Evolutionary conservation across 1,140 invertebrate genomes (phyloP).

Genomic region (Drosophila ercepeae): DNA sequence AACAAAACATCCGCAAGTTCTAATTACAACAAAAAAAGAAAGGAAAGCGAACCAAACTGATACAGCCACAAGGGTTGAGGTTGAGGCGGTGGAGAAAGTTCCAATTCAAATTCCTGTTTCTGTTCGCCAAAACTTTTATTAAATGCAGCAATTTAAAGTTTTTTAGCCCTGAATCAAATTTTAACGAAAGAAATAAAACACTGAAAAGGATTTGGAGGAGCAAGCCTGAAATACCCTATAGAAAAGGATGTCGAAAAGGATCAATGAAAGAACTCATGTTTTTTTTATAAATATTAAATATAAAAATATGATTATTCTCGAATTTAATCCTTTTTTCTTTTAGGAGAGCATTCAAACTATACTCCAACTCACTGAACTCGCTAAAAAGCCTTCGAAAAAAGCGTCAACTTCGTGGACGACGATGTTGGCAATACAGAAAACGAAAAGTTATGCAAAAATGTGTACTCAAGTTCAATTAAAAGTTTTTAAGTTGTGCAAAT

Average conservation of each 20-base stretch:
- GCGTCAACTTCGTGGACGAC: constrained; percentile 20
- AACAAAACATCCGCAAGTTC: constrained; percentile 66
- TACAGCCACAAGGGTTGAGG: not conserved
- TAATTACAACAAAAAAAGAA: constrained; percentile 53
- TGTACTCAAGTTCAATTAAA: constrained; percentile 65
- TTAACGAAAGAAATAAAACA: constrained; percentile 19
- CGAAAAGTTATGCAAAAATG: constrained; percentile 65
- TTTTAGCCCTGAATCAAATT: constrained; percentile 50
- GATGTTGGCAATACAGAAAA: constrained; percentile 31
- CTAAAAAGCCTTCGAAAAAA: not conserved
- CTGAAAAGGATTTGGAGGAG: not conserved
- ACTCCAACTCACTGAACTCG: constrained; percentile 5
- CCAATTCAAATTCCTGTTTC: not conserved
- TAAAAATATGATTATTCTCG: not conserved
- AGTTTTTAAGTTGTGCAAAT: constrained; percentile 66
- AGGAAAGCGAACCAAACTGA: constrained; percentile 1
- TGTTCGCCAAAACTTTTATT: constrained; percentile 47
- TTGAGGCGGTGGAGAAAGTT: constrained; percentile 37
- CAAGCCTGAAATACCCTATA: too few species aligned
- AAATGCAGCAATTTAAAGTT: constrained; percentile 62
- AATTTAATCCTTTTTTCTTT: not conserved
- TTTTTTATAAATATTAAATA: too few species aligned
- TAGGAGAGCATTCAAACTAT: not conserved
- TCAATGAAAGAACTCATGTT: too few species aligned
- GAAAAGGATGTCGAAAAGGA: too few species aligned